Percentiles rank a stretch among this genome's conserved stretches.
Evolutionary conservation across 2,113 vertebrate species (phyloP).

Genomic region (Rutilus rutilus): DNA sequence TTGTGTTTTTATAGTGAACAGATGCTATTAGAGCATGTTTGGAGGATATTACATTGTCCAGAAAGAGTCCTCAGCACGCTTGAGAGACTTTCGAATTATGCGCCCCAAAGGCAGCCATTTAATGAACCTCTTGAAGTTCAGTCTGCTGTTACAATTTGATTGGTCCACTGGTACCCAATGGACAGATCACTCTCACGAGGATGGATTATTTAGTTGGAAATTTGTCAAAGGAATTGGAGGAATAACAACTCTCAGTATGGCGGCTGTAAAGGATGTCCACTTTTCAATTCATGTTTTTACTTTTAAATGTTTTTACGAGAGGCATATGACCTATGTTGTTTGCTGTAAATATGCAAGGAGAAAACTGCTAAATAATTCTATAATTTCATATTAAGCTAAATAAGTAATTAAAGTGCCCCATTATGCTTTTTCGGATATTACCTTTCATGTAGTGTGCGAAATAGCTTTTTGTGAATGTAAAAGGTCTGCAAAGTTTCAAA

Average conservation of each 20-base stretch:
- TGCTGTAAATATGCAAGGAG: no score
- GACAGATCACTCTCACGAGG: slow-evolving; percentile 29
- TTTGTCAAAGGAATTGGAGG: background rate
- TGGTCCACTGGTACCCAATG: slow-evolving; percentile 43
- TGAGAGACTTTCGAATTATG: slow-evolving; percentile 5
- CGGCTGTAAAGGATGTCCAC: no score
- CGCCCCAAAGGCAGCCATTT: slow-evolving; percentile 22
- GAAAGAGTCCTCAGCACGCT: background rate
- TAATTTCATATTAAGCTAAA: no score
- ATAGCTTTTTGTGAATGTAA: no score
- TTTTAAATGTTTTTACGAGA: no score
- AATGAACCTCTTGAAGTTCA: slow-evolving; percentile 36
- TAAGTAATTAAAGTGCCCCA: no score
- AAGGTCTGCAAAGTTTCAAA: no score
- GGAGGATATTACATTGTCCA: slow-evolving; percentile 9
- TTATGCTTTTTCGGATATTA: no score
- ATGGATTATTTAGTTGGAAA: slow-evolving; percentile 26
- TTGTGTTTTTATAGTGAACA: slow-evolving; percentile 38
- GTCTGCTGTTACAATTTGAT: slow-evolving; percentile 48
- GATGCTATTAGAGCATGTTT: slow-evolving; percentile 21
- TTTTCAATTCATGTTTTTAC: background rate
- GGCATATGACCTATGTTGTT: no score
- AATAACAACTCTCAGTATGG: background rate
- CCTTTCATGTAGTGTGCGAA: no score
- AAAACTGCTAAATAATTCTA: no score